Evolutionary conservation across 37 sponge, comb jelly and placozoan species (phyloP).

Genomic region (Oopsacas minuta): DNA sequence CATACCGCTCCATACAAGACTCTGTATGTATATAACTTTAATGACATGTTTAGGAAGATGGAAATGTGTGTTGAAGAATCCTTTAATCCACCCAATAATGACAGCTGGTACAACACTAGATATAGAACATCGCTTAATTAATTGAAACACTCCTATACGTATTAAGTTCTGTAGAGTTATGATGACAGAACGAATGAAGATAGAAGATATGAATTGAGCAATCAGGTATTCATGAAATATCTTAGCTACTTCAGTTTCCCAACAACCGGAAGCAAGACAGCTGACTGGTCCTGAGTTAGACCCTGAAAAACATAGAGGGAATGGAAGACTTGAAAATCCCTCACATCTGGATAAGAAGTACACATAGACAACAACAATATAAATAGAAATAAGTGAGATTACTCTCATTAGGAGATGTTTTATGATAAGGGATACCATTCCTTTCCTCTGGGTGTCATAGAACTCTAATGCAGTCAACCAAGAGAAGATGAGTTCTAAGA

Average conservation of each 20-base stretch:
- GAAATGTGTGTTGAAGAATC: neutral
- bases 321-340: neutral
- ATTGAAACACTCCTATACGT: neutral
- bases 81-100: neutral
- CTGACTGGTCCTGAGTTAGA: neutral
- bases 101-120: neutral
- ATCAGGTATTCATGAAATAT: neutral
- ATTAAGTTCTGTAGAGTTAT: neutral
- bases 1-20: neutral
- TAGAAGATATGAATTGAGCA: neutral
- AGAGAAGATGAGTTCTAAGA: neutral
- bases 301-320: neutral
- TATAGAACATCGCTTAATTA: neutral
- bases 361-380: neutral
- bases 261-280: neutral
- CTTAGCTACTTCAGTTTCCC: neutral
- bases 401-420: neutral
- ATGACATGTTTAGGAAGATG: neutral
- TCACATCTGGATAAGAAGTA: neutral
- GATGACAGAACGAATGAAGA: neutral
- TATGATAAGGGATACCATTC: neutral
- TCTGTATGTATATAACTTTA: neutral
- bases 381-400: neutral
- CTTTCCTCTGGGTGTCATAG: neutral
- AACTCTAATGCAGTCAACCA: neutral